Evolutionary conservation across 1,140 invertebrate species (phyloP), one percentile per base, ranked within the genome.

Genomic region (Magallana angulata): DNA sequence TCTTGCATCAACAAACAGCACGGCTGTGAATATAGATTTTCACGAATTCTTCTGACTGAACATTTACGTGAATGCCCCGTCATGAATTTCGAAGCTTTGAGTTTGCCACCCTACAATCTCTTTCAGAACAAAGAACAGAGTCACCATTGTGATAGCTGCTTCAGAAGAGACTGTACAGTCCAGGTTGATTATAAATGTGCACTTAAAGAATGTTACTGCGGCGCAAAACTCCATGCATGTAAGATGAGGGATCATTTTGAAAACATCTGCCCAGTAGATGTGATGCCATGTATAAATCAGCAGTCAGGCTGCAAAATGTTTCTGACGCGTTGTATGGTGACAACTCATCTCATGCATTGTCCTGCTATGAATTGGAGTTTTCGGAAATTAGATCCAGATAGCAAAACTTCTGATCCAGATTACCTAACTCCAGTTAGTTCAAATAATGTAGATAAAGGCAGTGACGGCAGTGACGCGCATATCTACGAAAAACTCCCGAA

Each of bases 101-200:
- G 18, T 30, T 12, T 76, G 36, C 68, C 68, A 7, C 68, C 68
- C 2, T 76, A 76, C 36, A 76, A 76, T 36, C 68, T 76, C 36
- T 76, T 30, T 11, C 68, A 76, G 24, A 76, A 76, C 68, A 71
- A 18, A 8, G 68, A 76, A 30, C 68, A 76, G 14, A 36, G 68
- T 11, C 68, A 76, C 24, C 68, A 76, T 76, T 76, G 68, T 76
- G 68, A 76, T 9, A 76, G 14, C 30, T 76, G 68, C 68, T 76
- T 12, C 24, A 30, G 36, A 7, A 18, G 7, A 12, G 36, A 76
- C 68, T 76, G 68, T 76, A 76, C 7, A 76, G 68, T 24, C 30
- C 68, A 8, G 9, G 68, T 76, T 24, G 24, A 14, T 12, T 30
- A 7, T 11, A 76, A 76, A 14, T 76, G 68, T 30, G 2, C 24